Percentiles rank a stretch among this genome's conserved stretches.
These are phyloP conservation scores for Poeciliopsis paucimaculata DNA, from an alignment of 2,797 vertebrate genomes.

Conservation along the genomic window DNA sequence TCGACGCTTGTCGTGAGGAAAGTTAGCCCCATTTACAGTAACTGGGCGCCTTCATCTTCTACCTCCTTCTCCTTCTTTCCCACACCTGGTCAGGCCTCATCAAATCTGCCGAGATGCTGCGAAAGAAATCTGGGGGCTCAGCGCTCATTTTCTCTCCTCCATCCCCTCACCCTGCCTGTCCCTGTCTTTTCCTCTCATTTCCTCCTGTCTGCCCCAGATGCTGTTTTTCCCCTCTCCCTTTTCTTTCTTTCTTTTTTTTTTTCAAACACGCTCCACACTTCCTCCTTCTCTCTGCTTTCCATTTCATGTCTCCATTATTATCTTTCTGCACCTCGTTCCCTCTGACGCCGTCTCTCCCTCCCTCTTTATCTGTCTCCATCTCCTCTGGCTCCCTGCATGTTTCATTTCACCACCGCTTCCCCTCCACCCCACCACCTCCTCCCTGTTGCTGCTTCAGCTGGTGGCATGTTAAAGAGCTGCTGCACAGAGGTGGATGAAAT, in stretches of 20 bases:
- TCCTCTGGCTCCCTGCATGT: constrained; percentile 41
- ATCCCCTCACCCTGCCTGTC: neutral
- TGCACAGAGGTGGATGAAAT: constrained; percentile 50
- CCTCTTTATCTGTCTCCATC: constrained; percentile 25
- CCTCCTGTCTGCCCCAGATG: constrained; percentile 16
- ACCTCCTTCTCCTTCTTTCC: constrained; percentile 21
- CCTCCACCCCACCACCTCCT: constrained; percentile 16
- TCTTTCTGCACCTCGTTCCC: constrained; percentile 39
- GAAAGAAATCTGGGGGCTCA: constrained; percentile 37
- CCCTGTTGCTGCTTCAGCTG: constrained; percentile 52
- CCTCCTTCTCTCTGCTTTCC: constrained; percentile 24
- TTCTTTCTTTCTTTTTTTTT: neutral
- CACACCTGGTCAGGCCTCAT: constrained; percentile 64
- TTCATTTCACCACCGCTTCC: constrained; percentile 32
- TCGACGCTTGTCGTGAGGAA: constrained; percentile 53
- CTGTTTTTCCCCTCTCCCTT: constrained; percentile 15
- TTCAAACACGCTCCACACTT: constrained; percentile 20
- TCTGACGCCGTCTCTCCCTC: constrained; percentile 25
- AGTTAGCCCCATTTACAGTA: constrained; percentile 53
- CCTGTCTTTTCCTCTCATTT: constrained; percentile 28
- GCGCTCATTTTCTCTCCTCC: constrained; percentile 47
- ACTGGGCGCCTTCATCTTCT: constrained; percentile 12
- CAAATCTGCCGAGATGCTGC: constrained; percentile 50
- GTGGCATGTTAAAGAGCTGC: constrained; percentile 55
- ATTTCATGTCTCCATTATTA: constrained; percentile 46